A percentile compares a stretch with the other conserved stretches of the same genome.
phyloP scores from a whole-genome alignment of 2,113 vertebrate species.

The Oreochromis tanganicae region DNA sequence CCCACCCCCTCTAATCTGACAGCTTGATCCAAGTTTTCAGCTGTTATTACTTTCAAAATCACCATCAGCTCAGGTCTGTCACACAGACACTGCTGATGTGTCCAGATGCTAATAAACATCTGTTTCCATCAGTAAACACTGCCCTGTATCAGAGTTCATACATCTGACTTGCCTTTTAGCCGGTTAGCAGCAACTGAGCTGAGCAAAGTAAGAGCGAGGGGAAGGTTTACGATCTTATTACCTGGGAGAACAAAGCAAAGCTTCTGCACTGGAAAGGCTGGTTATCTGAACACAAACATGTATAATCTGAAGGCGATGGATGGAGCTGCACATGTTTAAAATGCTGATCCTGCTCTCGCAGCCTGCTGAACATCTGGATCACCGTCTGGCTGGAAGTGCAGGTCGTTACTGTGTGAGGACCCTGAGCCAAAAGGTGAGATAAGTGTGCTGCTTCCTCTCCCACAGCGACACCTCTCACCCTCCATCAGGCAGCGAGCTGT shows the following conservation, averaged over 20 bases:
- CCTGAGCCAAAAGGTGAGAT: background rate
- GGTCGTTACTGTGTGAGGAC: background rate
- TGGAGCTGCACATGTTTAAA: background rate
- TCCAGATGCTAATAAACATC: background rate
- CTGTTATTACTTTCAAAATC: background rate
- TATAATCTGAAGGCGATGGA: background rate
- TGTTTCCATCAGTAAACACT: background rate
- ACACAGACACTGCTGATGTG: background rate
- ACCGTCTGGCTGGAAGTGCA: background rate
- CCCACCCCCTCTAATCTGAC: background rate
- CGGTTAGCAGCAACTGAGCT: background rate
- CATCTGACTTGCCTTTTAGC: background rate
- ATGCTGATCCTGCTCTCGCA: background rate
- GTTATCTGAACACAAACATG: background rate
- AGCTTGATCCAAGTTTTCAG: background rate
- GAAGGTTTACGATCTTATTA: background rate
- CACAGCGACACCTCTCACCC: background rate
- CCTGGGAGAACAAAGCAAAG: rapidly evolving
- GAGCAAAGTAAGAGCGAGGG: background rate
- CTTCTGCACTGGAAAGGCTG: background rate
- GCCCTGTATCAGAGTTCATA: background rate
- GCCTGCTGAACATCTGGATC: background rate
- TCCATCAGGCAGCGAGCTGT: background rate
- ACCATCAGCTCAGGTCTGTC: background rate
- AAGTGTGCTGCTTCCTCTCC: slow-evolving; percentile 52